These are phyloP conservation scores for Ips nitidus DNA, from an alignment of 1,140 invertebrate species.

Conservation along the genomic window DNA sequence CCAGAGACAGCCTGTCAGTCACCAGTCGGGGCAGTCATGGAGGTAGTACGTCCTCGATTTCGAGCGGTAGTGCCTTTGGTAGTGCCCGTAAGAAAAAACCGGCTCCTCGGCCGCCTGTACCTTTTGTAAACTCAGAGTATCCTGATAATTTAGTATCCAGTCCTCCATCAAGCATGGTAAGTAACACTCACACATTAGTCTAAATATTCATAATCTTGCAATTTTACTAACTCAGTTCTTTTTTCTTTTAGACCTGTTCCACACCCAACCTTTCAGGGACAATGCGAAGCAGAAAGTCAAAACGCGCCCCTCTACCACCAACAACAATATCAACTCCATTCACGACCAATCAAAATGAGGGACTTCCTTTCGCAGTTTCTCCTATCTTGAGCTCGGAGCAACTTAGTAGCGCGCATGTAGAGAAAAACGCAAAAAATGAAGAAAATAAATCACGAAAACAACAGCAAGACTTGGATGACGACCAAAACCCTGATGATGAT, in stretches of 20 bases:
- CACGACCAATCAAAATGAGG: conserved; percentile 10
- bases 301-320: conserved; percentile 61
- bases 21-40: conserved; percentile 34
- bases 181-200: conserved; percentile 29
- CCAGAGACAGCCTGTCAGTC: conserved; percentile 33
- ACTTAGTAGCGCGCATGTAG: conserved; percentile 5
- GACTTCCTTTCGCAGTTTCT: conserved; percentile 1
- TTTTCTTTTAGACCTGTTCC: not conserved
- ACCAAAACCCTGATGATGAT: not conserved
- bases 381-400: not conserved
- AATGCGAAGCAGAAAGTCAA: conserved; percentile 52
- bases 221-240: not conserved
- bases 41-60: conserved; percentile 48
- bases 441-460: conserved; percentile 55
- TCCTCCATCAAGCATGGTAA: conserved; percentile 51
- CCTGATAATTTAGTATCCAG: conserved; percentile 47
- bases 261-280: conserved; percentile 21
- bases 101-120: conserved; percentile 67
- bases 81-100: conserved; percentile 67
- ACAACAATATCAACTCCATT: conserved; percentile 16
- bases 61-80: conserved; percentile 36
- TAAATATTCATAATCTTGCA: conserved; percentile 4
- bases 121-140: conserved; percentile 31
- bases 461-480: not conserved
- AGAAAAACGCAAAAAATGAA: conserved; percentile 60